phyloP scores from a whole-genome alignment of 2,797 vertebrate genomes.

The Rhinogobio ventralis region DNA sequence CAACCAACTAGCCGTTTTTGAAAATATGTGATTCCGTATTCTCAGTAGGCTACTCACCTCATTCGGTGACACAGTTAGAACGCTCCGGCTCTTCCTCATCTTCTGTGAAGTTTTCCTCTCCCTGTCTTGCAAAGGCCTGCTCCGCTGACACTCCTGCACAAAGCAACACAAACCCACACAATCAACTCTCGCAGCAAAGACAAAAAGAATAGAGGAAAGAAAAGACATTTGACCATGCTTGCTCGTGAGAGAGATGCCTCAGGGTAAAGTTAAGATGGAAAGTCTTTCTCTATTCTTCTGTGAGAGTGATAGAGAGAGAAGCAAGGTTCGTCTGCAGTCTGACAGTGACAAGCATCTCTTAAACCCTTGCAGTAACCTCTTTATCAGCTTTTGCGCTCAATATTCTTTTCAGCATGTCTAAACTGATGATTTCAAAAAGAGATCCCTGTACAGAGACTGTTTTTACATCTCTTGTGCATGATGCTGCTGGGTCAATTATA shows the following conservation, averaged over 20 bases:
- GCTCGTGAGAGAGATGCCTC: conserved; percentile 2
- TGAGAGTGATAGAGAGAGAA: background rate
- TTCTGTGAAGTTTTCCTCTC: conserved; percentile 66
- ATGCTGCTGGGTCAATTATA: background rate
- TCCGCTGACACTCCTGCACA: conserved; percentile 71
- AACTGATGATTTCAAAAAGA: background rate
- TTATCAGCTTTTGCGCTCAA: background rate
- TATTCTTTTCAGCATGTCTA: background rate
- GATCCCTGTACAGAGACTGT: background rate
- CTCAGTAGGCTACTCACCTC: conserved; percentile 67
- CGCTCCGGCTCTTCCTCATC: conserved; percentile 98
- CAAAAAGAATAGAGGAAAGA: conserved; percentile 7
- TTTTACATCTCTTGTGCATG: background rate
- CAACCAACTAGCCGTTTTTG: background rate
- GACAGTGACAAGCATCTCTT: conserved; percentile 31
- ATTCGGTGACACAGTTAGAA: conserved; percentile 91
- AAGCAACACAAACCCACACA: conserved; percentile 32
- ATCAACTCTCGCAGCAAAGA: conserved; percentile 18
- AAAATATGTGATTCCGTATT: background rate
- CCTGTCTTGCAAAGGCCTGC: conserved; percentile 57
- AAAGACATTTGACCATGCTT: conserved; percentile 22
- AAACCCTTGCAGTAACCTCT: conserved; percentile 10
- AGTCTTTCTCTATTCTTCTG: background rate
- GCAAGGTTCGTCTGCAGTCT: background rate
- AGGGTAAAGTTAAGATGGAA: conserved; percentile 18